Conservation (phyloP, 2,797 vertebrate species). For the Falco berigora region DNA sequence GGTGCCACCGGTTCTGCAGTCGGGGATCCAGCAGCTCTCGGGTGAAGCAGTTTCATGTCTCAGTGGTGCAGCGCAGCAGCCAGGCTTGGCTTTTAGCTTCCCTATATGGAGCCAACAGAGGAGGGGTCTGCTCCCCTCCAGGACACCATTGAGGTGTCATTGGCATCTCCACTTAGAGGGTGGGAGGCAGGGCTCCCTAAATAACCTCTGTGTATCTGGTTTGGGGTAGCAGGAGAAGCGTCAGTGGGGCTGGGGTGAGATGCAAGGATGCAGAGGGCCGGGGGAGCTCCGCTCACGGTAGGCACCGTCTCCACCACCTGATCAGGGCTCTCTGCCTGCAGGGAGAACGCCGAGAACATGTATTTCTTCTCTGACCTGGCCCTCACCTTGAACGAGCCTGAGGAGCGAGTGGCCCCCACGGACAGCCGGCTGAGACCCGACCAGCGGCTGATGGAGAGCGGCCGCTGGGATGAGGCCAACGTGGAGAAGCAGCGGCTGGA, state of each 20-base stretch:
- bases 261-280: accelerated
- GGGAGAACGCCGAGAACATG: conserved; percentile 80
- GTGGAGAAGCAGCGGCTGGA: conserved; percentile 78
- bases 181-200: not conserved
- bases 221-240: not conserved
- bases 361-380: conserved; percentile 80
- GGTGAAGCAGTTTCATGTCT: not conserved
- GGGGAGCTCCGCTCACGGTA: accelerated
- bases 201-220: accelerated
- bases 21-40: not conserved
- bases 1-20: not conserved
- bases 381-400: conserved; percentile 75
- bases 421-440: conserved; percentile 77
- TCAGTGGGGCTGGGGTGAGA: not conserved
- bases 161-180: not conserved
- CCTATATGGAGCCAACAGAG: accelerated
- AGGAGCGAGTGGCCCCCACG: conserved; percentile 72
- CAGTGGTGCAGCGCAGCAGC: accelerated
- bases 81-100: not conserved
- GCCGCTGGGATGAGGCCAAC: conserved; percentile 80
- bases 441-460: conserved; percentile 80
- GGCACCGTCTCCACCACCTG: accelerated
- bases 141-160: accelerated
- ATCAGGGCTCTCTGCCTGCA: not conserved
- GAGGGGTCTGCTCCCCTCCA: not conserved